Evolutionary conservation across 2,888 invertebrate species (phyloP).

Genomic region (Protophormia terraenovae): DNA sequence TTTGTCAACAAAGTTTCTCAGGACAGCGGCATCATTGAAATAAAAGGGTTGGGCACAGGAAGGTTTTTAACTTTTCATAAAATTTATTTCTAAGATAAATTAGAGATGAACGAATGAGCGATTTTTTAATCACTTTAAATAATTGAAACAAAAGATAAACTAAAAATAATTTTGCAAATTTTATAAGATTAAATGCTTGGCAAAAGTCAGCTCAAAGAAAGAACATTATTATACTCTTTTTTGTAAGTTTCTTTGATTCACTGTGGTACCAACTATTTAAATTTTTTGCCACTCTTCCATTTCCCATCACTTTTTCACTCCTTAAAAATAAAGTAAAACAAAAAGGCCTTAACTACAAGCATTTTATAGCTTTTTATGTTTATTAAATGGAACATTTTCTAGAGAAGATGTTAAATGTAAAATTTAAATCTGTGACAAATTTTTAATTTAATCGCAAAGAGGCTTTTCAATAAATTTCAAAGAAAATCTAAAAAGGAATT

Average conservation of each 20-base stretch:
- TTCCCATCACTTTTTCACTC: neutral
- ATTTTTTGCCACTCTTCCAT: neutral
- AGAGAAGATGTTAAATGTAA: neutral
- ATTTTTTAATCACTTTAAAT: no score
- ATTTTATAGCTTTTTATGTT: neutral
- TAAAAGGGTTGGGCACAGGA: neutral
- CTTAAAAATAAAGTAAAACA: neutral
- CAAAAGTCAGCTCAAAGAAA: no score
- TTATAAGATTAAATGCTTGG: no score
- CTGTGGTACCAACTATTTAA: no score
- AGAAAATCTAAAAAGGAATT: neutral
- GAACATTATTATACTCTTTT: no score
- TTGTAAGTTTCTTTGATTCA: no score
- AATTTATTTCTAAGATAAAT: neutral
- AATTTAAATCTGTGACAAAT: neutral
- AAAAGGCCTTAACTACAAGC: neutral
- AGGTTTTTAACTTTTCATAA: neutral
- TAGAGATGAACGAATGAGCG: no score
- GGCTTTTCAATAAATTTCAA: neutral
- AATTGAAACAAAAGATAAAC: no score
- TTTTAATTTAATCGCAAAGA: constrained; percentile 5
- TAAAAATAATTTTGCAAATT: neutral
- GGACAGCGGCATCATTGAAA: no score
- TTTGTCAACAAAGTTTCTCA: constrained; percentile 57
- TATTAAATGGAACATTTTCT: neutral